Conservation (phyloP, 2,888 invertebrate species). For the Steinernema hermaphroditum region DNA sequence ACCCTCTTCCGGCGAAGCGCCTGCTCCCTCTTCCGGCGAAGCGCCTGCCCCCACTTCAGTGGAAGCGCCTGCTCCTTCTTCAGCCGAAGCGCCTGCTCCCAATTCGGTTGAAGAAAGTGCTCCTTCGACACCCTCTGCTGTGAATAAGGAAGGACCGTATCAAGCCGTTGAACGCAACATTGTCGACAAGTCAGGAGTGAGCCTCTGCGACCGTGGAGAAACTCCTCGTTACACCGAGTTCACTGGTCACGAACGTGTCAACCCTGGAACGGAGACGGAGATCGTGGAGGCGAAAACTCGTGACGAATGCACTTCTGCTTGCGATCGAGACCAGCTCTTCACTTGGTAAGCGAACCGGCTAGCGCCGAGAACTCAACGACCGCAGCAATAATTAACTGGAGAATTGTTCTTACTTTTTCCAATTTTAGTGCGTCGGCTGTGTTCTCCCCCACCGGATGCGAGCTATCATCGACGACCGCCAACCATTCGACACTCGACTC, state of each 20-base stretch:
- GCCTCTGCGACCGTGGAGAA: conserved; percentile 33
- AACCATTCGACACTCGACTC: conserved; percentile 37
- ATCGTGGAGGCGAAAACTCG: conserved; percentile 35
- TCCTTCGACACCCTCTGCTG: background rate
- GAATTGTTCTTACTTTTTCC: too few species aligned
- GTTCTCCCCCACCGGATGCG: conserved; percentile 42
- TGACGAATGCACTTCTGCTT: conserved; percentile 40
- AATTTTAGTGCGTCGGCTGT: conserved; percentile 43
- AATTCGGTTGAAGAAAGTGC: background rate
- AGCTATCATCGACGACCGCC: conserved; percentile 37
- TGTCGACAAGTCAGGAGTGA: conserved; percentile 30
- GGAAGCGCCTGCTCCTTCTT: conserved; percentile 4
- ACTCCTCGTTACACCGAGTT: conserved; percentile 33
- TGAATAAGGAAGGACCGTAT: conserved; percentile 24
- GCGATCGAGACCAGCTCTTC: conserved; percentile 35
- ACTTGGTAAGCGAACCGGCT: conserved; percentile 35
- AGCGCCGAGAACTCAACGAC: background rate
- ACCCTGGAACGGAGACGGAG: conserved; percentile 33
- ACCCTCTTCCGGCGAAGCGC: background rate
- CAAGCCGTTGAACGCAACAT: conserved; percentile 34
- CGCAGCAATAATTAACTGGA: background rate
- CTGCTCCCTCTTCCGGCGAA: background rate
- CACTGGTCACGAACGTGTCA: conserved; percentile 28
- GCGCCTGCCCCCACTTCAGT: conserved; percentile 6
- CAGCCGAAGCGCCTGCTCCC: conserved; percentile 4